Base-by-base conservation (phyloP, 2,797 vertebrate genomes). In the Chanos chanos region DNA sequence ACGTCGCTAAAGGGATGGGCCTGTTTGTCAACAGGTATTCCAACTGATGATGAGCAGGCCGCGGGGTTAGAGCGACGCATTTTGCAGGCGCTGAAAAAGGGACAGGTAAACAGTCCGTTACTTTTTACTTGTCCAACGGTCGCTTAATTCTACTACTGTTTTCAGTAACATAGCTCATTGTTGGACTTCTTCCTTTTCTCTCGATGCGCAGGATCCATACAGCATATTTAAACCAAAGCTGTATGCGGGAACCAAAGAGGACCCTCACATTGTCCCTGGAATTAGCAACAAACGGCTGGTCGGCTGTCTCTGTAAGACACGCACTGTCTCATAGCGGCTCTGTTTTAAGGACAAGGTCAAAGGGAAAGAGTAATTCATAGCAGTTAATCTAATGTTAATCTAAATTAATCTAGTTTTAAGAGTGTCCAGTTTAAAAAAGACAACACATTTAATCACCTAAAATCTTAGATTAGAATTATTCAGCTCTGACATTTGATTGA, bases 21-120 rank as follows among this genome's bases (percentile, higher is more conserved):
- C 7, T 39, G 8, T 4, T 15, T 9, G 12, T 39, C 1, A 39
- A 18, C 70, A 92, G 90, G 89, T 40, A 71, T 92, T 52, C 91
- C 90, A 16, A 89, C 87, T 21, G 89, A 92, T 84, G 91, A 92
- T 0, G 87, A 93, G 30, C 91, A 93, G 72, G 88, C 88, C 3
- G 92, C 90, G 15, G 91, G 91, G 2, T 64, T 91, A 68, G 91
- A 93, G 71, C 69, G 83, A 7, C 85, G 81, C 3, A 43, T 82
- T 15, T 8, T 91, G 44, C 73, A 86, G 72, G 84, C 78, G 4
- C 10, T 88, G 4, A 90, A 89, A 51, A 75, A 73, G 47, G 91
- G 91, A 64, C 75, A 87, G 79, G 91, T 91, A 64, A 62, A 2
- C 25, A 6, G 15, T 13, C 1, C 4, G 7, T 8, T 24, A 31